Evolutionary conservation across 92 coral and sea anemone species (phyloP).

Genomic region (Chrysogorgia sp.): DNA sequence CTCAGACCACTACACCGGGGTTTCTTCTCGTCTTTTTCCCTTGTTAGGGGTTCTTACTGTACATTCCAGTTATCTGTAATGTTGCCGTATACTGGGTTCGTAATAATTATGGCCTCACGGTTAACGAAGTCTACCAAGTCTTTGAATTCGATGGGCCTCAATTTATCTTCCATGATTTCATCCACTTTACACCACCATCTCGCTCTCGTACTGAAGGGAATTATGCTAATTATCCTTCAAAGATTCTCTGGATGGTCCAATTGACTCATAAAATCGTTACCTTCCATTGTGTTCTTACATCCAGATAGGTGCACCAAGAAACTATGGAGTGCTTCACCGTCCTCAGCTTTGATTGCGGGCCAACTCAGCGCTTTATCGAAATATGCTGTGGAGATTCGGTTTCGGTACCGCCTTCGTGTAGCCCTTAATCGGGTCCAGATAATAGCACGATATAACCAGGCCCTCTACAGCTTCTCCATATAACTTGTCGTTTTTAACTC

Average conservation of each 20-base stretch:
- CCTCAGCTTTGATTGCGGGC: conserved; percentile 33
- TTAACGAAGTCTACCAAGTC: no score
- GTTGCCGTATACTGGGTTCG: no score
- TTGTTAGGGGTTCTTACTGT: not conserved
- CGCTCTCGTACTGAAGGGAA: conserved; percentile 40
- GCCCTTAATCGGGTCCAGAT: conserved; percentile 33
- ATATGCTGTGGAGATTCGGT: conserved; percentile 46
- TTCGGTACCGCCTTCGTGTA: conserved; percentile 31
- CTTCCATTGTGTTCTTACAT: conserved; percentile 50
- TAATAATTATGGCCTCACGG: no score
- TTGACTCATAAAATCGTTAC: conserved; percentile 38
- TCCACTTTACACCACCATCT: conserved; percentile 34
- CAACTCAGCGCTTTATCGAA: conserved; percentile 44
- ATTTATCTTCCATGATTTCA: no score
- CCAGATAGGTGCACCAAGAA: conserved; percentile 38
- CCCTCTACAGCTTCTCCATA: conserved; percentile 48
- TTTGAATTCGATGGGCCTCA: no score
- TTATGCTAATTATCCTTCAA: conserved; percentile 14
- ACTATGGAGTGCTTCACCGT: conserved; percentile 41
- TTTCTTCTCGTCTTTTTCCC: no score
- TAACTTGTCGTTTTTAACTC: conserved; percentile 40
- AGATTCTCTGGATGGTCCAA: conserved; percentile 54
- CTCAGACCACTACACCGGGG: no score
- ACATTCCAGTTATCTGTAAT: not conserved
- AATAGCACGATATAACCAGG: conserved; percentile 37